Evolutionary conservation across 2,797 vertebrate species (phyloP).

Genomic region (Melanotaenia boesemani): DNA sequence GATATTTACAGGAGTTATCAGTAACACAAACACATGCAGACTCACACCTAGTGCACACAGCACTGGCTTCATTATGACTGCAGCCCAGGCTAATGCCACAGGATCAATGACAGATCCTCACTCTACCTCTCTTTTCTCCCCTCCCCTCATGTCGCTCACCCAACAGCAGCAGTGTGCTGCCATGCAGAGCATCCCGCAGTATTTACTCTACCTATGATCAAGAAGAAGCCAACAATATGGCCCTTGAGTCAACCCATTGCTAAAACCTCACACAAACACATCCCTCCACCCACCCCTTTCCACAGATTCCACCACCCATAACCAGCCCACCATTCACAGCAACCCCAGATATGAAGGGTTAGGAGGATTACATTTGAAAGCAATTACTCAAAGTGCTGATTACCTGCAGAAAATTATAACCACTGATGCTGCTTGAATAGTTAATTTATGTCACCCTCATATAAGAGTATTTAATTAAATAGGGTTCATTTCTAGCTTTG

Average conservation of each 20-base stretch:
- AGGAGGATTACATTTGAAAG: constrained; percentile 55
- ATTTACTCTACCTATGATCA: constrained; percentile 62
- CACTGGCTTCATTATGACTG: constrained; percentile 63
- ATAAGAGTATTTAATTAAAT: constrained; percentile 38
- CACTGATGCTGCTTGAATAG: constrained; percentile 32
- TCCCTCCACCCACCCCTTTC: constrained; percentile 19
- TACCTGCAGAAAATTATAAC: constrained; percentile 58
- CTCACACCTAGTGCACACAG: constrained; percentile 28
- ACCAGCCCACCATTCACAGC: constrained; percentile 34
- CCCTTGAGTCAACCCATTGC: constrained; percentile 46
- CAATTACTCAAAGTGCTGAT: constrained; percentile 66
- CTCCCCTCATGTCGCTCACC: constrained; percentile 60
- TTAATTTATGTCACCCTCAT: constrained; percentile 47
- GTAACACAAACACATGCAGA: constrained; percentile 37
- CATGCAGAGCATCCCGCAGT: constrained; percentile 57
- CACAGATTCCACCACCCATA: constrained; percentile 25
- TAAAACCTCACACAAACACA: constrained; percentile 53
- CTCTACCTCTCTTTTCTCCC: constrained; percentile 26
- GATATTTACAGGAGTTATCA: constrained; percentile 61
- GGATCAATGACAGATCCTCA: constrained; percentile 73
- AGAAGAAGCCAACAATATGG: constrained; percentile 62
- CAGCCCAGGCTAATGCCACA: constrained; percentile 67
- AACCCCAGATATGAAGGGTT: constrained; percentile 40
- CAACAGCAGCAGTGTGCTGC: constrained; percentile 59
- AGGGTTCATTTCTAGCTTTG: constrained; percentile 32